A percentile compares a stretch with the other conserved stretches of the same genome.
Conservation (phyloP, 2,113 vertebrate species). For the Leptocoma aspasia region DNA sequence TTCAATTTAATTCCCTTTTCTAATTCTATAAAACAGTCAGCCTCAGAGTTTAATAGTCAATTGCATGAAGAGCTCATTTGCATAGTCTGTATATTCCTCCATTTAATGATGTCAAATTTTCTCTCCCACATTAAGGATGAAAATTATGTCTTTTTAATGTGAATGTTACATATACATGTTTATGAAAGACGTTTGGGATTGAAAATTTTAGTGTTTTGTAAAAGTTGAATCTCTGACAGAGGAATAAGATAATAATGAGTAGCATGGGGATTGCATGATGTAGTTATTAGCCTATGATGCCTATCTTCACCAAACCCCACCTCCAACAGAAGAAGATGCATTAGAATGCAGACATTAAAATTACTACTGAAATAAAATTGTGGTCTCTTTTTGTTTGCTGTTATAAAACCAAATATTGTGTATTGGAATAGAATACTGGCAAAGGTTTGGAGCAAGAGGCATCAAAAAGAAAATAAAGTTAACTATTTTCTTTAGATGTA, state of each 20-base stretch:
- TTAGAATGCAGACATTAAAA: background rate
- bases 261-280: slow-evolving; percentile 67
- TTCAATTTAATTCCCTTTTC: slow-evolving; percentile 1
- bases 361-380: background rate
- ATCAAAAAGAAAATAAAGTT: slow-evolving; percentile 19
- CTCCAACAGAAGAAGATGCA: background rate
- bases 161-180: background rate
- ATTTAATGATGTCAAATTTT: slow-evolving; percentile 73
- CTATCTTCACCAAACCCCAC: slow-evolving; percentile 50
- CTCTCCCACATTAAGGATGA: slow-evolving; percentile 52
- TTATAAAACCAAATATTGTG: background rate
- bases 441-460: slow-evolving; percentile 55
- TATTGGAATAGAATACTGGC: background rate
- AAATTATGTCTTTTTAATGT: background rate
- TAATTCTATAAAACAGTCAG: slow-evolving; percentile 56
- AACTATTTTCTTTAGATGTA: background rate
- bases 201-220: slow-evolving; percentile 59
- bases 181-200: slow-evolving; percentile 9
- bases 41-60: slow-evolving; percentile 74
- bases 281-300: slow-evolving; percentile 8
- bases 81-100: slow-evolving; percentile 60
- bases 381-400: background rate
- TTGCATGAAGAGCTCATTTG: slow-evolving; percentile 85
- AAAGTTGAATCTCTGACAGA: background rate
- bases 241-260: background rate